Percentiles rank a stretch among this genome's conserved stretches.
phyloP scores from a whole-genome alignment of 2,888 invertebrate species.

The Drosophila greeni region DNA sequence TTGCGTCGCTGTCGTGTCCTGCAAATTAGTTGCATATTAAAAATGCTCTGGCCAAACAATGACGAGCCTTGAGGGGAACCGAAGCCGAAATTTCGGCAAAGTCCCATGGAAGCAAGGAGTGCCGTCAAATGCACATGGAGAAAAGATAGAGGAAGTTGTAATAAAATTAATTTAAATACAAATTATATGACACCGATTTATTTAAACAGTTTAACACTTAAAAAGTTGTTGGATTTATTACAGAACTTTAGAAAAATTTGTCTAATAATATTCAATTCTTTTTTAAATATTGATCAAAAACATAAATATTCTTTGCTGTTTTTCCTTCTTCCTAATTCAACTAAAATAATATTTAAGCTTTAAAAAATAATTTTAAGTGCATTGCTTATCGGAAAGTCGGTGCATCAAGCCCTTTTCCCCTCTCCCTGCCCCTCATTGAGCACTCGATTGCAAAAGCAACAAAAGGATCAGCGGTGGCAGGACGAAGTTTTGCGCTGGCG shows the following conservation, averaged over 20 bases:
- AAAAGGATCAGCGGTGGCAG: slow-evolving; percentile 33
- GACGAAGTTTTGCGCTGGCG: slow-evolving; percentile 55
- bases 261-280: neutral
- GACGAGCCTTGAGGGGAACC: slow-evolving; percentile 41
- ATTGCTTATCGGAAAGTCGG: slow-evolving; percentile 32
- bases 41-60: slow-evolving; percentile 70
- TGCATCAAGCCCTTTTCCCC: slow-evolving; percentile 1
- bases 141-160: neutral
- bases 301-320: neutral
- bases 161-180: no score
- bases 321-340: neutral
- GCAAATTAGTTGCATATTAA: slow-evolving; percentile 73
- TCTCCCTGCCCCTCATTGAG: slow-evolving; percentile 15
- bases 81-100: slow-evolving; percentile 13
- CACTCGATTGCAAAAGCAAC: slow-evolving; percentile 42
- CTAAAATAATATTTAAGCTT: neutral
- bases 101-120: slow-evolving; percentile 24
- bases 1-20: slow-evolving; percentile 57
- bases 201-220: neutral
- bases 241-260: neutral
- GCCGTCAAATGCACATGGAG: neutral
- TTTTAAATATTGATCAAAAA: neutral
- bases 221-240: neutral
- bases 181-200: no score
- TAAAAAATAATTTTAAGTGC: neutral